Conservation (phyloP, 2,113 vertebrate genomes). For the Castor canadensis region DNA sequence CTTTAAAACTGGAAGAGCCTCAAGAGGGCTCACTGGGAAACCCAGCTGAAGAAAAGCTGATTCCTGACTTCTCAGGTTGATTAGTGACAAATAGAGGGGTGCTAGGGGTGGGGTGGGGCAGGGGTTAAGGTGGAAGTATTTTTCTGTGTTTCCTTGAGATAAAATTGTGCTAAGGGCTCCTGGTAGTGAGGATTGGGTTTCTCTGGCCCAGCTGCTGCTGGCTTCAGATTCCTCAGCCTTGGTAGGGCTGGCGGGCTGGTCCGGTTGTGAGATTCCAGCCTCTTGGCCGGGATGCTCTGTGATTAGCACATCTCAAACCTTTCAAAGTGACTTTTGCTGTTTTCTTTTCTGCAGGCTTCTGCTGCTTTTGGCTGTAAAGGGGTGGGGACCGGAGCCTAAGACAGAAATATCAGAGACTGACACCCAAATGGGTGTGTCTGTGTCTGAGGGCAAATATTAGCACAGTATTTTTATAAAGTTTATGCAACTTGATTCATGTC, state of each 20-base stretch:
- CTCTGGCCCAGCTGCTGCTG: background rate
- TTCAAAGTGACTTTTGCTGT: conserved; percentile 74
- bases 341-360: conserved; percentile 71
- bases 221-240: conserved; percentile 39
- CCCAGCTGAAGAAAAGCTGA: background rate
- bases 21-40: background rate
- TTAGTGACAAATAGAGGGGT: background rate
- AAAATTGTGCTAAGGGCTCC: background rate
- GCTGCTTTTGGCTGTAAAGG: conserved; percentile 61
- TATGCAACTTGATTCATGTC: conserved; percentile 70
- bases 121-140: background rate
- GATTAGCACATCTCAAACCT: conserved; percentile 73
- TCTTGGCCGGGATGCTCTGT: conserved; percentile 50
- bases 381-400: conserved; percentile 46
- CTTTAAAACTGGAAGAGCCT: conserved; percentile 20
- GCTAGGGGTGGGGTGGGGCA: no score
- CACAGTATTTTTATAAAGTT: conserved; percentile 76
- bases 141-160: conserved; percentile 64
- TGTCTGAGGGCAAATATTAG: conserved; percentile 72
- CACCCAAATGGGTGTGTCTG: conserved; percentile 64
- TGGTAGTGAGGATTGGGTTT: conserved; percentile 34
- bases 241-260: background rate
- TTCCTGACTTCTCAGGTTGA: background rate
- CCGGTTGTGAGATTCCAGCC: conserved; percentile 57
- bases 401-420: conserved; percentile 59